Base-by-base conservation (phyloP, 2,888 invertebrate genomes). In the Drosophila nigricruria region DNA sequence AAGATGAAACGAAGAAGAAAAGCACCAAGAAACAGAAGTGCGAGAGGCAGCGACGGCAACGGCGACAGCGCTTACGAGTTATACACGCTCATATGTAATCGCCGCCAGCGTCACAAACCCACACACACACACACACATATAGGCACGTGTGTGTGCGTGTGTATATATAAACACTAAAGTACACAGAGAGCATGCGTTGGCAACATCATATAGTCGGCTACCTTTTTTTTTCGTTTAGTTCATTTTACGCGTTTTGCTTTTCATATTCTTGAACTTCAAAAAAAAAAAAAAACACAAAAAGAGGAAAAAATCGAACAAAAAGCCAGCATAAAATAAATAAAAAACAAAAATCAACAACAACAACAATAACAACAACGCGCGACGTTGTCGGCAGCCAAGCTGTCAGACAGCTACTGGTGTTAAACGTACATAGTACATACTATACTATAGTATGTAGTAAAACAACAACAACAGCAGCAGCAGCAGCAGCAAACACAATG, bases 361-460 rank as follows among this genome's bases (percentile, higher is more conserved):
- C 42, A 42, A 10, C 50, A 57, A 20, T 42, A 70, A 73, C 65
- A 68, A 70, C 66, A 57, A 38, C 72, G 65, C 70, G 62, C 64
- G 54, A 47, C 77, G 72, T 49, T 69, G 85, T 79, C 86, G 81
- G 72, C 82, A 84, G 88, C 78, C 87, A 90, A 90, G 90, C 89
- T 75, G 84, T 90, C 90, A 86, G 89, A 84, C 85, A 90, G 85
- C 85, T 86, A 86, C 85, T 90, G 85, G 85, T 86, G 90, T 86
- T 86, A 80, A 86, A 76, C 85, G 90, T 90, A 84, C 82, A 84
- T 68, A 75, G 65, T 80, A 79, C 56, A 61, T 52, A 65, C 59
- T 70, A 71, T 63, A 63, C 43, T 77, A 71, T 62, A 66, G 77
- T 76, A 60, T 77, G 89, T 90, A 82, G 87, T 87, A 82, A 74